Base-by-base conservation (phyloP, 2,888 invertebrate genomes). In the Cephus rjabovi region DNA sequence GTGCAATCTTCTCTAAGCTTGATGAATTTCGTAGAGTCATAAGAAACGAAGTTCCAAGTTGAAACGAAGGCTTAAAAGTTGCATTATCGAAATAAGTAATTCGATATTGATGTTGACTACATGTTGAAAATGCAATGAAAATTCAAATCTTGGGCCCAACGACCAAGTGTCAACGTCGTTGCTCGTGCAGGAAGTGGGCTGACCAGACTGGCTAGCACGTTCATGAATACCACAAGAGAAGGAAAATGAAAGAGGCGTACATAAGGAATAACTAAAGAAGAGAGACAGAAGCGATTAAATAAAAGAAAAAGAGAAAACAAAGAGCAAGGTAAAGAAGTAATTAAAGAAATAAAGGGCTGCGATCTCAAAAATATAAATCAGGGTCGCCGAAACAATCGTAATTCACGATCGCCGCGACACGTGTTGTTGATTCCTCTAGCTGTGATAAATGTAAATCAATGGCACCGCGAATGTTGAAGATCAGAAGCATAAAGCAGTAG, bases 1-100 rank as follows among this genome's bases (percentile, higher is more conserved):
- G 85, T 95, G 95, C 82, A 87, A 84, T 82, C 83, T 91, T 84
- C 86, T 91, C 78, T 91, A 89, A 90, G 81, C 79, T 78, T 81
- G 79, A 76, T 31, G 40, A 69, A 76, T 69, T 77, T 35, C 12
- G 30, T 77, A 75, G 69, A 77, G 73, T 75, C 70, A n/a, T 76
- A 56, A 76, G 73, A 73, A 78, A 78, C 68, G 34, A 73, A 69
- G 12, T 35, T 75, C 15, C 56, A 56, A 56, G 56, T 56, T 56
- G 2, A 56, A 56, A 56, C 56, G 56, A 56, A 56, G 23, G 23
- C 9, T 56, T 23, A 56, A 23, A 56, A 56, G 23, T 23, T 23
- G 23, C 56, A 15, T 56, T 9, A 34, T 75, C 75, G 15, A 37
- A 33, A n/a, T 34, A n/a, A 30, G 34, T 77, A 34, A 75, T 69